Percentiles rank a stretch among this genome's conserved stretches.
Evolutionary conservation across 2,888 invertebrate species (phyloP).

Genomic region (Bellardia bayeri): DNA sequence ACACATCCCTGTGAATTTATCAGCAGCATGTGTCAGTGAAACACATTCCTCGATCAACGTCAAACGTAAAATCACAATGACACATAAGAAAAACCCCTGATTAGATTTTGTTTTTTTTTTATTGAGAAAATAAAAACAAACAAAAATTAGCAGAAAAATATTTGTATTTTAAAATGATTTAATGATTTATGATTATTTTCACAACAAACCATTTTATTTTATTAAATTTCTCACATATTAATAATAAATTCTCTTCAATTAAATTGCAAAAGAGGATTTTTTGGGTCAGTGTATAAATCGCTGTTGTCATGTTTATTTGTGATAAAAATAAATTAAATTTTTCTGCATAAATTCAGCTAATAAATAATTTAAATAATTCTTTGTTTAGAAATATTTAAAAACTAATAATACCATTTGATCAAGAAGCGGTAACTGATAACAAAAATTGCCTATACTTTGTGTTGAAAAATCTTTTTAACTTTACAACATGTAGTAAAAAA

Average conservation of each 20-base stretch:
- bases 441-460: too few relatives aligned
- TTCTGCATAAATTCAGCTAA: too few relatives aligned
- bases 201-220: background rate
- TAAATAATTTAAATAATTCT: too few relatives aligned
- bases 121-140: background rate
- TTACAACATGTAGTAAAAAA: too few relatives aligned
- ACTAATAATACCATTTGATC: too few relatives aligned
- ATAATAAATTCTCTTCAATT: background rate
- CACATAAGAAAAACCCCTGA: slow-evolving; percentile 56
- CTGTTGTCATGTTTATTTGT: background rate
- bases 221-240: background rate
- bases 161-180: background rate
- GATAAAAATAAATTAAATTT: background rate
- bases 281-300: background rate
- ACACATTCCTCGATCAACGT: slow-evolving; percentile 27
- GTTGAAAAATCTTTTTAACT: too few relatives aligned
- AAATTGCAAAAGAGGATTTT: background rate
- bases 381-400: too few relatives aligned
- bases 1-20: slow-evolving; percentile 23
- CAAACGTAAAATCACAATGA: slow-evolving; percentile 38
- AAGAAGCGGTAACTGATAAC: too few relatives aligned
- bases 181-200: slow-evolving; percentile 1
- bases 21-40: background rate
- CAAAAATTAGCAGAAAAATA: background rate
- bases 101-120: background rate